Percentiles rank a stretch among this genome's conserved stretches.
phyloP scores from a whole-genome alignment of 2,797 vertebrate species.

The Leucoraja ocellata region DNA sequence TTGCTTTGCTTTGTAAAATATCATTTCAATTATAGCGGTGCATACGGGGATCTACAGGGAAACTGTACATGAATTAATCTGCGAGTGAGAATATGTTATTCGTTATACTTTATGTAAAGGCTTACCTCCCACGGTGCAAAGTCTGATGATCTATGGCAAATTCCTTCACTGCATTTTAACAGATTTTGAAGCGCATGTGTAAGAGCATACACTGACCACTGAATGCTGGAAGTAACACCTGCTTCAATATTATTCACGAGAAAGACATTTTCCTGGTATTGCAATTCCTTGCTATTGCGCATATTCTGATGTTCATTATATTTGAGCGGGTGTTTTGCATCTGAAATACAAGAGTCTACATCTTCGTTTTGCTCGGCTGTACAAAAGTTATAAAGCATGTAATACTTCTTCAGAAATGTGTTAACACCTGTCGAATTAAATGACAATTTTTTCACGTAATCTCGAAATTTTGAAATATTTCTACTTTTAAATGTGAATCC shows the following conservation, averaged over 20 bases:
- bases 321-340: not conserved
- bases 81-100: not conserved
- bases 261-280: constrained; percentile 51
- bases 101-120: not conserved
- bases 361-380: constrained; percentile 50
- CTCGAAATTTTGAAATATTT: constrained; percentile 56
- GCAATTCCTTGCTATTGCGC: constrained; percentile 39
- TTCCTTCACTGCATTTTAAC: constrained; percentile 52
- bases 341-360: constrained; percentile 56
- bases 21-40: not conserved
- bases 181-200: constrained; percentile 62
- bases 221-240: constrained; percentile 60
- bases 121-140: constrained; percentile 76
- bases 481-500: constrained; percentile 76
- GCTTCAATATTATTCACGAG: constrained; percentile 51
- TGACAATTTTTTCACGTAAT: constrained; percentile 61
- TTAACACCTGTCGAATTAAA: constrained; percentile 51
- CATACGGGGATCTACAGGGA: not conserved
- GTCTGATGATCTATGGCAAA: constrained; percentile 60
- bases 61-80: not conserved
- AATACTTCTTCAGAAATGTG: constrained; percentile 58
- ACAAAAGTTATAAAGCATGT: constrained; percentile 51
- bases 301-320: not conserved
- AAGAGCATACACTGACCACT: constrained; percentile 70
- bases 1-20: not conserved